A percentile compares a stretch with the other conserved stretches of the same genome.
These are phyloP conservation scores for Mimumesa dahlbomi DNA, from an alignment of 2,888 invertebrate species.

Conservation along the genomic window DNA sequence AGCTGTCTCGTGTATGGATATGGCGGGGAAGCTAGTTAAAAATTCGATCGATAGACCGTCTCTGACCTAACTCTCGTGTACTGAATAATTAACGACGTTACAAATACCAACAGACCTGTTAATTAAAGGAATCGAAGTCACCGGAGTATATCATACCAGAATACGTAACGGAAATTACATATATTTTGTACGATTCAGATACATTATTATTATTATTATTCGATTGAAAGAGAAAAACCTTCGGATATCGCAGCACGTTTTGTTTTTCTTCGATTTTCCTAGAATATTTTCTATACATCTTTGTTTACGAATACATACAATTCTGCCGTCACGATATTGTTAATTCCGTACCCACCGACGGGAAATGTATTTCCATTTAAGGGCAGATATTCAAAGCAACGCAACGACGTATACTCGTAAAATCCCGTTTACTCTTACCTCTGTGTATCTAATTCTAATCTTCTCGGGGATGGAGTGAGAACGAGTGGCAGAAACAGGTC, in stretches of 20 bases:
- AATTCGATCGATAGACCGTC: conserved; percentile 50
- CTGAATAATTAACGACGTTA: conserved; percentile 52
- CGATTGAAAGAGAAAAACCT: too few species aligned
- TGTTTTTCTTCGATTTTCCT: too few species aligned
- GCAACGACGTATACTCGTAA: not conserved
- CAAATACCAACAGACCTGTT: conserved; percentile 21
- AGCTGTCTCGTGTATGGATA: conserved; percentile 20
- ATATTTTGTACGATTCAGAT: too few species aligned
- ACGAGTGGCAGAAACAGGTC: conserved; percentile 3
- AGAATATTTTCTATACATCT: too few species aligned
- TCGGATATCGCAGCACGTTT: too few species aligned
- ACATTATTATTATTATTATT: too few species aligned
- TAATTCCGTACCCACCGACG: too few species aligned
- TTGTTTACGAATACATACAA: too few species aligned
- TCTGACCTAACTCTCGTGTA: conserved; percentile 41
- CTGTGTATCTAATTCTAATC: conserved; percentile 2
- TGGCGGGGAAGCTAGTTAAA: conserved; percentile 38
- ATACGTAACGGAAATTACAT: not conserved
- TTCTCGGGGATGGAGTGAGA: conserved; percentile 5
- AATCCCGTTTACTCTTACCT: not conserved
- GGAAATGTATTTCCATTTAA: too few species aligned
- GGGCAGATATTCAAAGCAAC: not conserved
- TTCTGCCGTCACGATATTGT: too few species aligned
- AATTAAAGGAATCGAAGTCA: conserved; percentile 36
- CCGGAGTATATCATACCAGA: conserved; percentile 1